Evolutionary conservation across 2,113 vertebrate genomes (phyloP).

Genomic region (Scomber japonicus): DNA sequence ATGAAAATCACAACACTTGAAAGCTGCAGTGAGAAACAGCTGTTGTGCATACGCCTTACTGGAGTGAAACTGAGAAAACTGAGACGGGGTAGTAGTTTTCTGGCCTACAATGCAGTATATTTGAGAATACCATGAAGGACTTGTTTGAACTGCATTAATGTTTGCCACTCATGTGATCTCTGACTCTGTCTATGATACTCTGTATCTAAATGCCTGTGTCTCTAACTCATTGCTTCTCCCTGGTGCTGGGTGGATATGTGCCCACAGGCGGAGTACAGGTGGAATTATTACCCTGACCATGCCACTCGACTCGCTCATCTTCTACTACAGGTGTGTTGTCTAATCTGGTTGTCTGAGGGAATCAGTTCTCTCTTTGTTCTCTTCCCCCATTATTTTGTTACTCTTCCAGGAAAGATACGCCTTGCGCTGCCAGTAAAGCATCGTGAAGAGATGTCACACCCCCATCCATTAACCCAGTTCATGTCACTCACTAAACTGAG

Average conservation of each 20-base stretch:
- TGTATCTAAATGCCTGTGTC: not conserved
- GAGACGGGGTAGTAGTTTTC: slow-evolving; percentile 22
- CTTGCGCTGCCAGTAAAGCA: slow-evolving; percentile 75
- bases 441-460: slow-evolving; percentile 62
- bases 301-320: slow-evolving; percentile 62
- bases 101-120: slow-evolving; percentile 10
- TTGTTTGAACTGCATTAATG: slow-evolving; percentile 5
- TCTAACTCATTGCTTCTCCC: slow-evolving; percentile 6
- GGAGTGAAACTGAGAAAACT: slow-evolving; percentile 50
- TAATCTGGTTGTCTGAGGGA: slow-evolving; percentile 63
- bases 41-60: slow-evolving; percentile 85
- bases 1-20: slow-evolving; percentile 90
- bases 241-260: slow-evolving; percentile 21
- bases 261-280: slow-evolving; percentile 42
- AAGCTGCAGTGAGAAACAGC: slow-evolving; percentile 83
- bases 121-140: slow-evolving; percentile 19
- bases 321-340: slow-evolving; percentile 76
- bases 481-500: slow-evolving; percentile 42
- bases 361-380: slow-evolving; percentile 76
- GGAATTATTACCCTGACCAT: slow-evolving; percentile 61
- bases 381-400: slow-evolving; percentile 71
- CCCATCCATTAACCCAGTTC: slow-evolving; percentile 44
- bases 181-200: not conserved
- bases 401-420: slow-evolving; percentile 78
- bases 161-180: not conserved